Conservation (phyloP, 1,140 invertebrate genomes). For the Tetraneura akinire region DNA sequence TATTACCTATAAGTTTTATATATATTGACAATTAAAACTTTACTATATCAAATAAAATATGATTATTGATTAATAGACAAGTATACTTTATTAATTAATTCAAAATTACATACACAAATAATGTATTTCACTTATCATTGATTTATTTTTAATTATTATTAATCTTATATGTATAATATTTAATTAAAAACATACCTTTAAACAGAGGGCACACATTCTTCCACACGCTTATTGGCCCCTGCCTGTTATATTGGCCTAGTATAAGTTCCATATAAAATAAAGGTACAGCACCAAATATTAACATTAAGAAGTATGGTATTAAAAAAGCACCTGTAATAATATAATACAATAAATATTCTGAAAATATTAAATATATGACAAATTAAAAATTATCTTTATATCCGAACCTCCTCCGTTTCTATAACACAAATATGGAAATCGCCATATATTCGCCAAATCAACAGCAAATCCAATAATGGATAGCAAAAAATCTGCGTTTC, state of each 20-base stretch:
- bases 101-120: too few relatives aligned
- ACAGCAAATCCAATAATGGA: conserved; percentile 92
- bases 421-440: conserved; percentile 80
- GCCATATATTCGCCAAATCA: conserved; percentile 90
- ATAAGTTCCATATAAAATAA: conserved; percentile 85
- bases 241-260: conserved; percentile 77
- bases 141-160: not conserved
- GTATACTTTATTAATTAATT: too few relatives aligned
- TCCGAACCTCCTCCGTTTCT: conserved; percentile 76
- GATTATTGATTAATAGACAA: too few relatives aligned
- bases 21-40: too few relatives aligned
- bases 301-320: conserved; percentile 70
- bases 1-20: too few relatives aligned
- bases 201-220: conserved; percentile 82
- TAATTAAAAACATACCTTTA: conserved; percentile 72
- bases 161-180: not conserved
- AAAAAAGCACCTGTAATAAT: conserved; percentile 68
- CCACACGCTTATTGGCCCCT: conserved; percentile 78
- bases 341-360: conserved; percentile 25
- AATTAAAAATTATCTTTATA: not conserved
- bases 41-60: too few relatives aligned
- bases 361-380: not conserved
- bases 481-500: conserved; percentile 87
- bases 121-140: not conserved
- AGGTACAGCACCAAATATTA: conserved; percentile 78